Evolutionary conservation across 37 sponge, comb jelly and placozoan species (phyloP), one percentile per base, ranked within the genome.

Genomic region (Beroe forskalii): DNA sequence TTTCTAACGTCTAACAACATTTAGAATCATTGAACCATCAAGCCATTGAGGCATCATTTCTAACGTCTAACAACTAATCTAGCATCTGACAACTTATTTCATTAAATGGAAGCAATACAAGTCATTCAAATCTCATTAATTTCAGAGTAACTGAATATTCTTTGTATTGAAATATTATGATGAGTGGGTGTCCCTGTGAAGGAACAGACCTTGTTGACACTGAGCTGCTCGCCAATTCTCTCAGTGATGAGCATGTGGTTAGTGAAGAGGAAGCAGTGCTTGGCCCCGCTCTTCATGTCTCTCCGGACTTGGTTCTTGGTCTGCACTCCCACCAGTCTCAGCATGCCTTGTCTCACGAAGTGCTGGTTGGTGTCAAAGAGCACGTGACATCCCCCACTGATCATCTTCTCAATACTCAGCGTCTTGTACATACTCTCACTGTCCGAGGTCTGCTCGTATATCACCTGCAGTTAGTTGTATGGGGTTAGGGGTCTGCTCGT

Each of bases 341-440:
- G 39, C 40, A 72, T 72, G 40, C 75, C 75, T 33, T 72, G 75
- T 35, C 75, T 14, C 39, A 72, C 75, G 22, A 72, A 72, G 75
- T 72, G 37, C 20, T 72, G 37, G 37, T 72, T 72, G 9, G 37
- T 72, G 8, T 72, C 40, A 4, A 72, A 72, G 9, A 33, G 40
- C 8, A 72, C 75, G 75, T 72, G 75, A 37, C 75, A 72, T 8
- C 75, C 75, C 75, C 75, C 66, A 30, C 66, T 63, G 9, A 63
- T 63, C 66, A 63, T 63, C 66, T 63, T 63, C 66, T 63, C 66
- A 3, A 63, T 63, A 23, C 28, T 28, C 24, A 63, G n/a, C 28
- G 66, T 63, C 66, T 63, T 63, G 66, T 63, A 63, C 66, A 63
- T 63, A 30, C 66, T 63, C 66, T 63, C 66, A 63, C 66, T 63